phyloP scores from a whole-genome alignment of 2,113 vertebrate species.

The Rhombomys opimus region DNA sequence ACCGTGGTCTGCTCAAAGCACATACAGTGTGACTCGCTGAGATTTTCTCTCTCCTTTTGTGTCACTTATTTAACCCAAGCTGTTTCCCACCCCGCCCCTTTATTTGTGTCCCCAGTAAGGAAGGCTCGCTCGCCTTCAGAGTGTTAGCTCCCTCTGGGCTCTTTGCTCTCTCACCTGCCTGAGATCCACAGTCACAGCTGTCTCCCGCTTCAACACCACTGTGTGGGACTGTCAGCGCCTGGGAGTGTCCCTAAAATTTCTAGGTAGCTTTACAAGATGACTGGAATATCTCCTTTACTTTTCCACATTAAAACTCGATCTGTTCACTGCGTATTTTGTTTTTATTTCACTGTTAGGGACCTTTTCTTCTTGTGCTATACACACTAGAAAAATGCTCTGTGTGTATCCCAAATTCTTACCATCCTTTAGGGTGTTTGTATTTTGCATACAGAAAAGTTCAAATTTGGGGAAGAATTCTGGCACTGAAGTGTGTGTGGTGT shows the following conservation, averaged over 20 bases:
- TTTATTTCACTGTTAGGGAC: background rate
- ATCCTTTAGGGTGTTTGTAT: background rate
- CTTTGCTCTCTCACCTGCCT: background rate
- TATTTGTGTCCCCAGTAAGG: background rate
- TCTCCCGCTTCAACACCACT: background rate
- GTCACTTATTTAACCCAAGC: background rate
- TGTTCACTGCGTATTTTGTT: background rate
- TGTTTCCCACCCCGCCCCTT: background rate
- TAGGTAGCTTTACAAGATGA: background rate
- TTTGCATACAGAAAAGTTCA: constrained; percentile 52
- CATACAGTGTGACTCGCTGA: too few relatives aligned
- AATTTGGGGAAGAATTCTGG: background rate
- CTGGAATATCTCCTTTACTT: background rate
- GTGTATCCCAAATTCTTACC: background rate
- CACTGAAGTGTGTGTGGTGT: background rate
- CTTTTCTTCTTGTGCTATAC: background rate
- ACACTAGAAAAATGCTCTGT: background rate
- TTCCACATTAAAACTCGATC: background rate
- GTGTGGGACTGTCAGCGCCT: background rate
- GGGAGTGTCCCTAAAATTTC: background rate
- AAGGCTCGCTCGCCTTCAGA: background rate
- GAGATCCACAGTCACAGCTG: background rate
- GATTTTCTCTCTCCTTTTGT: background rate
- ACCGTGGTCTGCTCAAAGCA: background rate
- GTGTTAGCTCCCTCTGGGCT: background rate